A percentile compares a stretch with the other conserved stretches of the same genome.
phyloP scores from a whole-genome alignment of 2,113 vertebrate genomes.

The Xenotilapia caudafasciata region DNA sequence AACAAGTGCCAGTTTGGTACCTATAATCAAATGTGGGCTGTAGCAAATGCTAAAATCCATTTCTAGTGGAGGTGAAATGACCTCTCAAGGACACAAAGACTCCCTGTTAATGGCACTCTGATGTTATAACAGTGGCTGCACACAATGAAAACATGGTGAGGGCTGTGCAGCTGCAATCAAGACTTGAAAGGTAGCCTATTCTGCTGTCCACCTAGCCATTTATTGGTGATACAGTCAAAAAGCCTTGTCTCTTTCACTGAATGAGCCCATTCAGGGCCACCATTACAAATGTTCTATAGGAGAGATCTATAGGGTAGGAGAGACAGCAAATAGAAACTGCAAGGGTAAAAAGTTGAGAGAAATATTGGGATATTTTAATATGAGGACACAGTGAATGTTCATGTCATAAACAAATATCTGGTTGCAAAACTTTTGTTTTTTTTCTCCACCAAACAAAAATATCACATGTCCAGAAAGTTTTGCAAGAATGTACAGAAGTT shows the following conservation, averaged over 20 bases:
- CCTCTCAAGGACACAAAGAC: constrained; percentile 62
- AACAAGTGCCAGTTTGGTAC: not conserved
- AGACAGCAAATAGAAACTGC: not conserved
- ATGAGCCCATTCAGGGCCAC: not conserved
- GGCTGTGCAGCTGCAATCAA: constrained; percentile 43
- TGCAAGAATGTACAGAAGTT: constrained; percentile 1
- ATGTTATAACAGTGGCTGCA: constrained; percentile 42
- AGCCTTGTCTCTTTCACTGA: constrained; percentile 20
- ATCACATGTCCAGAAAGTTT: constrained; percentile 23
- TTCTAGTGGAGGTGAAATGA: constrained; percentile 46
- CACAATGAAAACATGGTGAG: constrained; percentile 52
- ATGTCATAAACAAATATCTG: not conserved
- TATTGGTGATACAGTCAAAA: constrained; percentile 23
- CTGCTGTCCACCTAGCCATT: constrained; percentile 41
- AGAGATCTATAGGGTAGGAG: not conserved
- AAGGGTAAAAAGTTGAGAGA: not conserved
- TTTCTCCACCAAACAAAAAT: not conserved
- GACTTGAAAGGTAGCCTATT: constrained; percentile 44
- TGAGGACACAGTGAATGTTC: not conserved
- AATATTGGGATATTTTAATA: not conserved
- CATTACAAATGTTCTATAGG: constrained; percentile 1
- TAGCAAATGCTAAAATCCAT: constrained; percentile 36
- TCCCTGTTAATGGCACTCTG: constrained; percentile 41
- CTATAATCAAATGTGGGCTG: constrained; percentile 5
- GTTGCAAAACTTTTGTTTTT: not conserved